Evolutionary conservation across 1,140 invertebrate species (phyloP).

Genomic region (Papilio glaucus): DNA sequence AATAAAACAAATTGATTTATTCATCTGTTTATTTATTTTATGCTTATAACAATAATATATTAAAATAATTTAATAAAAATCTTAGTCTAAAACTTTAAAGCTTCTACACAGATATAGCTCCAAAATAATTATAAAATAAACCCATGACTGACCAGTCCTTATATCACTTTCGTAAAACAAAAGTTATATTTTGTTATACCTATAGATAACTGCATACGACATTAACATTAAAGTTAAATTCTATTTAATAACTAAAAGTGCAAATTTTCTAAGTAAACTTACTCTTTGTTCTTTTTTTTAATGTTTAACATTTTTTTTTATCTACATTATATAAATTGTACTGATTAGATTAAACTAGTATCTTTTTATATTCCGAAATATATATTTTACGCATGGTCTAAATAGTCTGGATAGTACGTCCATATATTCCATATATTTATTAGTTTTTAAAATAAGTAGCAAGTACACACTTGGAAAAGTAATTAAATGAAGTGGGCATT

Average conservation of each 20-base stretch:
- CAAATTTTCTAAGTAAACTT: neutral
- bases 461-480: neutral
- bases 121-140: slow-evolving; percentile 56
- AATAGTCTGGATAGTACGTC: too few species aligned
- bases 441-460: too few species aligned
- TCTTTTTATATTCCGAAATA: too few species aligned
- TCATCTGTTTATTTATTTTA: slow-evolving; percentile 62
- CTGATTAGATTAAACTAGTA: neutral
- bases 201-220: neutral
- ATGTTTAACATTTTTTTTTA: neutral
- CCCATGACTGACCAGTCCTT: slow-evolving; percentile 64
- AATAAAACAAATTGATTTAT: slow-evolving; percentile 39
- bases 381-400: too few species aligned
- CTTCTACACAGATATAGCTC: slow-evolving; percentile 60
- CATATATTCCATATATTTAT: neutral
- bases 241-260: neutral
- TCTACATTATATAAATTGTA: neutral
- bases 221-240: neutral
- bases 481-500: neutral
- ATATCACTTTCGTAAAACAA: slow-evolving; percentile 60
- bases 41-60: slow-evolving; percentile 68
- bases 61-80: slow-evolving; percentile 61
- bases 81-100: slow-evolving; percentile 63
- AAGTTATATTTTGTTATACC: slow-evolving; percentile 9
- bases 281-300: neutral